Base-by-base conservation (phyloP, 2,113 vertebrate genomes). In the Boleophthalmus pectinirostris region DNA sequence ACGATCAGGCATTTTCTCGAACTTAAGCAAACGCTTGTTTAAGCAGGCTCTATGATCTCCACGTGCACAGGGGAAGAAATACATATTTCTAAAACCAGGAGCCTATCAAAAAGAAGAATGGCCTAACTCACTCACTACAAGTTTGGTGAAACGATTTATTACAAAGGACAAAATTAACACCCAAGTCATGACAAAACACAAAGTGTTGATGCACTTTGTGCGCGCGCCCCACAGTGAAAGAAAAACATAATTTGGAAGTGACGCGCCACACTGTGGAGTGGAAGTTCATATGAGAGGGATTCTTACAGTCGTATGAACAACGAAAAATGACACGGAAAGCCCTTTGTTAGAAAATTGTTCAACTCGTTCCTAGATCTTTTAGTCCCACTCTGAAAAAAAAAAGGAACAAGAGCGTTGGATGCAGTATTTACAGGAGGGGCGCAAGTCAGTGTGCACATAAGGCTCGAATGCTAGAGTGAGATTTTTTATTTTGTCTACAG, bases 251-350 rank as follows among this genome's bases (percentile, higher is more conserved):
- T 95, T 92, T 95, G 92, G 92, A 92, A 95, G 97, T 97, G 95
- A 96, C 94, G 93, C 88, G 93, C 86, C 93, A 94, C 94, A 93
- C 95, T 98, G 98, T 98, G 96, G 98, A 97, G 97, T 96, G 93
- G 93, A 93, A 95, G 93, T 97, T 97, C 95, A 95, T 97, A 97
- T 97, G 95, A 95, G 92, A 96, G 93, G 94, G 95, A 98, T 98
- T 98, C 96, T 94, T 95, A 87, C 91, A 87, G 96, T 98, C 82
- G 95, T 95, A 96, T 94, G 95, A 98, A 98, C 96, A 94, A 98
- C 96, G 95, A n/a, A 93, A 95, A 95, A 95, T 96, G 96, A 98
- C 96, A 97, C 92, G 96, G 95, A 97, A 96, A 97, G 95, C 91
- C 94, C 94, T 95, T 97, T 97, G 96, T 97, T 93, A 93, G 93